These are phyloP conservation scores for Dendrolimus houi DNA, from an alignment of 2,888 invertebrate genomes.

Conservation along the genomic window DNA sequence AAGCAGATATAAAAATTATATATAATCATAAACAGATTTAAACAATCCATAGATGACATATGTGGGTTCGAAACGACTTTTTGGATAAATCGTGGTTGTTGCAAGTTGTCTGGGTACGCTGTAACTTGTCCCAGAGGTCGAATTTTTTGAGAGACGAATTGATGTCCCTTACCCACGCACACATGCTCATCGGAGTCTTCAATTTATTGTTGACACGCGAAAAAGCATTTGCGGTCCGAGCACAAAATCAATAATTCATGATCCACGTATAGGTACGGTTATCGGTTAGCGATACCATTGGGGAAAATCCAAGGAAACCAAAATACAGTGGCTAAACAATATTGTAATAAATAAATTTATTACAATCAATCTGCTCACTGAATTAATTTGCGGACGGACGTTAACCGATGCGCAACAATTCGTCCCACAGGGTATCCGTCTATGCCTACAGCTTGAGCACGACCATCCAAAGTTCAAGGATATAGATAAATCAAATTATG, in stretches of 20 bases:
- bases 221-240: conserved; percentile 14
- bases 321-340: conserved; percentile 1
- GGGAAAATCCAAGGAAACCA: conserved; percentile 1
- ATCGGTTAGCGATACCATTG: conserved; percentile 1
- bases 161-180: conserved; percentile 19
- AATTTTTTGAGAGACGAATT: conserved; percentile 25
- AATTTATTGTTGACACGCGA: conserved; percentile 27
- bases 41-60: conserved; percentile 5
- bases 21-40: not conserved
- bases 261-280: conserved; percentile 4
- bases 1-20: no score
- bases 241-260: conserved; percentile 18
- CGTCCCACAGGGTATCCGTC: conserved; percentile 20
- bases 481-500: conserved; percentile 32
- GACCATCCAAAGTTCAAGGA: conserved; percentile 24
- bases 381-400: conserved; percentile 26
- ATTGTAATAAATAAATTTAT: conserved; percentile 4
- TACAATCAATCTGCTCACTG: conserved; percentile 17
- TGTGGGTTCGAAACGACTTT: conserved; percentile 6
- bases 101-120: conserved; percentile 18
- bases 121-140: conserved; percentile 24
- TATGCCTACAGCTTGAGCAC: conserved; percentile 22
- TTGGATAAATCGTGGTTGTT: conserved; percentile 17
- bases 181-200: conserved; percentile 22
- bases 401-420: conserved; percentile 28